A percentile compares a stretch with the other conserved stretches of the same genome.
Conservation (phyloP, 2,888 invertebrate genomes). For the Monochamus alternatus region DNA sequence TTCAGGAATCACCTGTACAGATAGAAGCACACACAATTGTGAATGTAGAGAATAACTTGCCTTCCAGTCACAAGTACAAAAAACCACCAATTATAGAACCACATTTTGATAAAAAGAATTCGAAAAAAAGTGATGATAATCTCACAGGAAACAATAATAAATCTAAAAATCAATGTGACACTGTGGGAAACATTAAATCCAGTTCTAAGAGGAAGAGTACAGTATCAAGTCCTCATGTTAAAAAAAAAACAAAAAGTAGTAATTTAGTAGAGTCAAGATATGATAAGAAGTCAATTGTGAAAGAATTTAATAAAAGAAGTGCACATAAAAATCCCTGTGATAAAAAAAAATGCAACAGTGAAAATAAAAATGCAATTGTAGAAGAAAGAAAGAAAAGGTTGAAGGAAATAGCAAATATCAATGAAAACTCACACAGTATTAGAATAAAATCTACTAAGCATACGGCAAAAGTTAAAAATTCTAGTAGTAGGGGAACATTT, state of each 20-base stretch:
- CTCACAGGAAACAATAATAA: neutral
- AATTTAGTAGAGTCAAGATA: neutral
- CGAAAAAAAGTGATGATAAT: neutral
- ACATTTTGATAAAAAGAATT: conserved; percentile 44
- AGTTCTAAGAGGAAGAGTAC: conserved; percentile 21
- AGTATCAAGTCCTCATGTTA: conserved; percentile 1
- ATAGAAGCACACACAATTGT: neutral
- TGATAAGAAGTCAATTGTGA: conserved; percentile 25
- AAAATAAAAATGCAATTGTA: conserved; percentile 3
- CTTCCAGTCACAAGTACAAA: conserved; percentile 35
- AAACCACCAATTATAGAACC: conserved; percentile 59
- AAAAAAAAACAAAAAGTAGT: conserved; percentile 34
- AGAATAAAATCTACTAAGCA: conserved; percentile 64
- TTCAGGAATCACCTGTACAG: conserved; percentile 32
- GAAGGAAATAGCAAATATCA: conserved; percentile 67
- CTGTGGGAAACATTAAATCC: conserved; percentile 12
- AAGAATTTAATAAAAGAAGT: conserved; percentile 36
- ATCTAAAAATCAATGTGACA: conserved; percentile 1
- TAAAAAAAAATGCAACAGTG: conserved; percentile 14
- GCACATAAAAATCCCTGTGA: conserved; percentile 17
- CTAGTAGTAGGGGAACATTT: conserved; percentile 52
- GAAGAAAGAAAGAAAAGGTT: conserved; percentile 50
- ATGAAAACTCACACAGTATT: neutral
- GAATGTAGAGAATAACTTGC: neutral
- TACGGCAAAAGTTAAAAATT: conserved; percentile 64